These are phyloP conservation scores for Periphyllus acericola DNA, from an alignment of 2,888 invertebrate species.

Conservation along the genomic window DNA sequence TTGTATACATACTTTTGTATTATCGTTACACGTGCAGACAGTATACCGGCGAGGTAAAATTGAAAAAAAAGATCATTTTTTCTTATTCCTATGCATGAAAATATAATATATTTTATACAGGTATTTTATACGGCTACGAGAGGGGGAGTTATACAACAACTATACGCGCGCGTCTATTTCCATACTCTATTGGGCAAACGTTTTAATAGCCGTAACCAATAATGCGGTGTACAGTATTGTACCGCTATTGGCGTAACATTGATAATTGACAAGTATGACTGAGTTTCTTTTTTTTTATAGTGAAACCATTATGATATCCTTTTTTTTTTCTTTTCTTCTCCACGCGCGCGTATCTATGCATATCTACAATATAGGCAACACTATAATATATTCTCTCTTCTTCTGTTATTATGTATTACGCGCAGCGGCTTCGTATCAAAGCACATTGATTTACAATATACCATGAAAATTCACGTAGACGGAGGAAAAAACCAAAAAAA, in stretches of 20 bases:
- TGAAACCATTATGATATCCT: conserved; percentile 54
- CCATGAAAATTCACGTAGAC: conserved; percentile 55
- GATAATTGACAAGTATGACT: conserved; percentile 60
- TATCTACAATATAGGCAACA: too few relatives aligned
- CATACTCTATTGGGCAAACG: conserved; percentile 59
- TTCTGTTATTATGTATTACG: conserved; percentile 37
- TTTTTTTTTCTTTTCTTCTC: conserved; percentile 10
- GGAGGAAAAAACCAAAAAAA: background rate
- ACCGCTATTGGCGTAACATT: conserved; percentile 60
- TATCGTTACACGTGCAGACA: background rate
- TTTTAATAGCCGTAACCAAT: conserved; percentile 61
- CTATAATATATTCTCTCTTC: conserved; percentile 13
- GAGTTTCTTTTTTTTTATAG: conserved; percentile 58
- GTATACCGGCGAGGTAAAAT: background rate
- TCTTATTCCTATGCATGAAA: background rate
- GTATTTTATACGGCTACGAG: too few relatives aligned
- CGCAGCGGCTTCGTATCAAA: conserved; percentile 54
- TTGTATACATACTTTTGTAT: background rate
- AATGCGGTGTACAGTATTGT: conserved; percentile 55
- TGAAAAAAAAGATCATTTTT: background rate
- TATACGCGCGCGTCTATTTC: conserved; percentile 12
- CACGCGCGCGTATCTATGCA: background rate
- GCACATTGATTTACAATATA: conserved; percentile 50
- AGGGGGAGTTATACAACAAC: background rate
- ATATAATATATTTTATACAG: background rate